Evolutionary conservation across 1,140 invertebrate species (phyloP), one percentile per base, ranked within the genome.

Genomic region (Atta texana): DNA sequence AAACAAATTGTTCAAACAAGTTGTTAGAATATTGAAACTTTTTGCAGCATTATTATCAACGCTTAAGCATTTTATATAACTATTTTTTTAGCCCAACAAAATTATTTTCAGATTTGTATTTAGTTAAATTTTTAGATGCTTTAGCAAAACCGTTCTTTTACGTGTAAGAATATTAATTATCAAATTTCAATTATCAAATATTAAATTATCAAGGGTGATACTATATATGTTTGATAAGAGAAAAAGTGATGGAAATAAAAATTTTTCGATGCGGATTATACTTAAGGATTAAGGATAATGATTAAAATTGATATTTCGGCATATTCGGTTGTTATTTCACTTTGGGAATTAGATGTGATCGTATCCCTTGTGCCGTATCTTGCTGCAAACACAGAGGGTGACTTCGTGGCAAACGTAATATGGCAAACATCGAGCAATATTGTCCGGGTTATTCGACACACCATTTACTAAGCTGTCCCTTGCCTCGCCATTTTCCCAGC

Each of bases 361-460:
- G 8, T 2, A 51, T 14, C 14, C 21, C 31, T 80, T 49, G n/a
- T 28, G 34, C 18, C 59, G 53, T 16, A 8, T 57, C 53, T 69
- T 28, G 24, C 75, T 28, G 24, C 75, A 89, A 87, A 89, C 51
- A 85, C 44, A 3, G 78, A 84, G 78, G 88, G 68, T 87, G 86
- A 72, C 68, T 87, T 12, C 16, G 39, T 24, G 51, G 18, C 24
- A 24, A 24, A 24, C 24, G 24, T 92, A 90, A 91, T 86, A 88
- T 51, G 53, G 86, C 91, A 91, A 92, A 92, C 88, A 92, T 76
- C 76, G 86, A 34, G 90, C 91, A 92, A 93, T 93, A 93, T 93
- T 91, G 90, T 88, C 78, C 86, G 85, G 44, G 86, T 89, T 91
- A 92, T 89, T 89, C 85, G 88, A 93, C 92, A 88, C 92, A 91